Base-by-base conservation (phyloP, 2,113 vertebrate genomes). In the Lamprotornis superbus region DNA sequence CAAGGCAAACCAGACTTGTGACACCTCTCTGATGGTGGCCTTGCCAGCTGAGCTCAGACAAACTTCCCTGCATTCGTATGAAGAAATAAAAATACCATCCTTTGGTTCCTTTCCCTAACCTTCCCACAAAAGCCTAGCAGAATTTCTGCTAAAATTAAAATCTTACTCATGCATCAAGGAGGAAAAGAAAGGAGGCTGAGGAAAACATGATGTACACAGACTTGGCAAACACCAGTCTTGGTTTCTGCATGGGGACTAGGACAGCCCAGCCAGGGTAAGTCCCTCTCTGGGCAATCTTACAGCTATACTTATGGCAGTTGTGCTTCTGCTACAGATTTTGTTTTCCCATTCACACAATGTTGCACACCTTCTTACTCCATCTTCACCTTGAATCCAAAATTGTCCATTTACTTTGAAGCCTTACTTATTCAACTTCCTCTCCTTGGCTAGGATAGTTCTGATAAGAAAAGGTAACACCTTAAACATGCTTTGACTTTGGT, bases 121-220 rank as follows among this genome's bases (percentile, higher is more conserved):
- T 74, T 55, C 67, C 90, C 88, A 68, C 64, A 91, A 40, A 80
- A 91, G 42, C 18, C 67, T 81, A 88, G 47, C 46, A 86, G 56
- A 74, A 49, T 14, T 74, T 80, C 30, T 88, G 60, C 92, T 80
- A 83, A 94, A 91, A 86, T 83, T 88, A 83, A 88, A 80, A 59
- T n/a, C 68, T 90, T 83, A 76, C 82, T 91, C 65, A 46, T 69
- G 61, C 49, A 60, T 49, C 39, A 76, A 61, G 63, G 33, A 24
- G 11, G 17, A 15, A 8, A 17, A 23, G 23, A 40, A 44, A 40
- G n/a, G 30, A 87, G 53, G 20, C 17, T 30, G 55, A 59, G 59
- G 64, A 93, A 83, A 92, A 76, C 15, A 78, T 0, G 0, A 65
- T 23, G 7, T 61, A 77, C 25, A n/a, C 10, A 77, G 61, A 76